Percentiles rank a stretch among this genome's conserved stretches.
Evolutionary conservation across 2,888 invertebrate genomes (phyloP).

Genomic region (Lithosia quadra): DNA sequence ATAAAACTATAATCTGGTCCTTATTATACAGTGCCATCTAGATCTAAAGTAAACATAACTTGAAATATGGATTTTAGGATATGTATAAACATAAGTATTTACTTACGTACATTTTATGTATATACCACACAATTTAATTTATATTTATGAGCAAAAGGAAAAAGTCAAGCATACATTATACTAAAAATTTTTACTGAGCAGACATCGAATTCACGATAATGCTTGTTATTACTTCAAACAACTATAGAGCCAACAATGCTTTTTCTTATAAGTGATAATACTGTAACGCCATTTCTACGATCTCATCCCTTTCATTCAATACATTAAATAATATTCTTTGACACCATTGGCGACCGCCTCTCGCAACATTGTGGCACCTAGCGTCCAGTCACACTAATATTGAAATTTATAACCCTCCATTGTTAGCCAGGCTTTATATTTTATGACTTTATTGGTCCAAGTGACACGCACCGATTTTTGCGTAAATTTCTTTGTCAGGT

Average conservation of each 20-base stretch:
- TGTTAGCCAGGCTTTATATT: slow-evolving; percentile 66
- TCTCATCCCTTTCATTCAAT: not conserved
- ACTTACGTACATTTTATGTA: too few relatives aligned
- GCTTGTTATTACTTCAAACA: too few relatives aligned
- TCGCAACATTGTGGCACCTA: slow-evolving; percentile 67
- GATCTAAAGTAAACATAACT: too few relatives aligned
- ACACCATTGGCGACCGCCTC: slow-evolving; percentile 56
- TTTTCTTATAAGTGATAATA: not conserved
- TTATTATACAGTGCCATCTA: too few relatives aligned
- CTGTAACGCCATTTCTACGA: not conserved
- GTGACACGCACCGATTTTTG: slow-evolving; percentile 60
- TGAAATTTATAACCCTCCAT: slow-evolving; percentile 77
- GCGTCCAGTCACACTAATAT: slow-evolving; percentile 68
- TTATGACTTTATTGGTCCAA: slow-evolving; percentile 73
- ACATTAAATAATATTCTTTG: slow-evolving; percentile 17
- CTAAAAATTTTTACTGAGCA: too few relatives aligned
- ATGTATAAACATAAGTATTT: too few relatives aligned
- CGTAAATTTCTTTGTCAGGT: slow-evolving; percentile 53
- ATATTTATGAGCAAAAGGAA: too few relatives aligned
- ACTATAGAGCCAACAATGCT: too few relatives aligned
- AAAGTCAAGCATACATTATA: too few relatives aligned
- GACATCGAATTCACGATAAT: too few relatives aligned
- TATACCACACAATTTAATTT: too few relatives aligned
- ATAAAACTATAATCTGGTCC: not conserved
- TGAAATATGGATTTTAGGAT: too few relatives aligned